Evolutionary conservation across 2,113 vertebrate species (phyloP).

Genomic region (Tupaia chinensis): DNA sequence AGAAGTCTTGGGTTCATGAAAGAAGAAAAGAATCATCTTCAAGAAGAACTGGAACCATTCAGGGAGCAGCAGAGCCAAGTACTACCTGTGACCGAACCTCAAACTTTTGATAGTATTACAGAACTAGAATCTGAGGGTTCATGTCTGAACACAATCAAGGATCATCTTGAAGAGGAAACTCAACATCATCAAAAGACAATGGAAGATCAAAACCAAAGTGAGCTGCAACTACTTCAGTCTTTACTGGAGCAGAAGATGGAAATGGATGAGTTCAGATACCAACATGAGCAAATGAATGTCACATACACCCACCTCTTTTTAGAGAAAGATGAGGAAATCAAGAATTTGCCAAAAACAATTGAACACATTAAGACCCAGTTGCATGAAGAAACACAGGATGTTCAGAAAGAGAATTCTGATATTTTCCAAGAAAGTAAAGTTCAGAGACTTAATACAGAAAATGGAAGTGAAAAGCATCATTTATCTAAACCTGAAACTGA

Average conservation of each 20-base stretch:
- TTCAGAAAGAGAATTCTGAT: constrained; percentile 87
- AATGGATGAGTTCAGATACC: constrained; percentile 91
- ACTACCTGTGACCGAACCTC: constrained; percentile 88
- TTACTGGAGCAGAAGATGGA: constrained; percentile 93
- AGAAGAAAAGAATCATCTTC: constrained; percentile 97
- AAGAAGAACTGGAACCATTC: constrained; percentile 95
- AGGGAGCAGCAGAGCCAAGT: constrained; percentile 94
- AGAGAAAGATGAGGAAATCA: constrained; percentile 94
- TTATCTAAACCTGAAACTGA: constrained; percentile 97
- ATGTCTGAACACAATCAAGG: constrained; percentile 90
- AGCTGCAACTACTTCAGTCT: constrained; percentile 90
- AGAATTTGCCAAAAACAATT: constrained; percentile 90
- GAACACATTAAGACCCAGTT: constrained; percentile 89
- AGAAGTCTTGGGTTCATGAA: constrained; percentile 94
- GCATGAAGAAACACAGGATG: constrained; percentile 84
- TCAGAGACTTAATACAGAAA: constrained; percentile 92
- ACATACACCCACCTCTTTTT: constrained; percentile 90
- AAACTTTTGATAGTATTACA: constrained; percentile 92
- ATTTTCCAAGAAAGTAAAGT: constrained; percentile 95
- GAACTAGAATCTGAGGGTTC: constrained; percentile 95
- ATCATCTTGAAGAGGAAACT: constrained; percentile 91
- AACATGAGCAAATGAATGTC: constrained; percentile 90
- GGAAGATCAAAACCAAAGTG: constrained; percentile 92
- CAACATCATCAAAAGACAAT: constrained; percentile 87
- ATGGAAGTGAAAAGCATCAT: constrained; percentile 97